Percentiles rank a stretch among this genome's conserved stretches.
Evolutionary conservation across 2,797 vertebrate genomes (phyloP).

Genomic region (Spinibarbus caldwelli): DNA sequence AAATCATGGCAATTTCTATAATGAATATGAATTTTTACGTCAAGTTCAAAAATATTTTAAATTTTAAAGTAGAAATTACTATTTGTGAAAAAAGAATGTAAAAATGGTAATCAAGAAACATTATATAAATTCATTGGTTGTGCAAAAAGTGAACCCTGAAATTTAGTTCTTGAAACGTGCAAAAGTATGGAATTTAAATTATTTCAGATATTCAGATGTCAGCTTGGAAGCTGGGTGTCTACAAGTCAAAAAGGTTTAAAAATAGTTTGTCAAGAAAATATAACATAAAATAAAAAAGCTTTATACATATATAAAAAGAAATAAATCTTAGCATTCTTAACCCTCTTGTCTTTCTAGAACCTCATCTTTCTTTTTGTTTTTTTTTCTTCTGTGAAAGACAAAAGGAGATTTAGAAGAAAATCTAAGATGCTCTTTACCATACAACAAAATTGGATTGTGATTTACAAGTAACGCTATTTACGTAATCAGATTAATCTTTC

Average conservation of each 20-base stretch:
- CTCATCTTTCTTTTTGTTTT: not conserved
- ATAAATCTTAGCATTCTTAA: not conserved
- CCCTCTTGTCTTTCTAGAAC: not conserved
- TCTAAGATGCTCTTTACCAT: not conserved
- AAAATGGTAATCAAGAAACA: not conserved
- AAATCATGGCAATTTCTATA: not conserved
- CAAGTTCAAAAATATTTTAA: not conserved
- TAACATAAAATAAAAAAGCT: not conserved
- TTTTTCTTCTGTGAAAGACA: not conserved
- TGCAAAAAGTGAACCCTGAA: not conserved
- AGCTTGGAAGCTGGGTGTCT: not conserved
- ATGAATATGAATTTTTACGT: not conserved
- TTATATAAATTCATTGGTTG: not conserved
- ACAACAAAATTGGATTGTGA: not conserved
- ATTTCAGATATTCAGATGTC: not conserved
- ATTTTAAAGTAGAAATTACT: not conserved
- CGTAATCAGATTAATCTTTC: not conserved
- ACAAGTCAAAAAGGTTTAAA: not conserved
- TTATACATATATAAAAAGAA: not conserved
- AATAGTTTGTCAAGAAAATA: not conserved
- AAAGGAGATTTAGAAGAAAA: not conserved
- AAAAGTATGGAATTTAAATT: not conserved
- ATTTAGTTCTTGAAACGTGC: not conserved
- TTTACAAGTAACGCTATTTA: not conserved
- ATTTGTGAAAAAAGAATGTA: not conserved